phyloP scores from a whole-genome alignment of 2,888 invertebrate species.

The Vanessa cardui region DNA sequence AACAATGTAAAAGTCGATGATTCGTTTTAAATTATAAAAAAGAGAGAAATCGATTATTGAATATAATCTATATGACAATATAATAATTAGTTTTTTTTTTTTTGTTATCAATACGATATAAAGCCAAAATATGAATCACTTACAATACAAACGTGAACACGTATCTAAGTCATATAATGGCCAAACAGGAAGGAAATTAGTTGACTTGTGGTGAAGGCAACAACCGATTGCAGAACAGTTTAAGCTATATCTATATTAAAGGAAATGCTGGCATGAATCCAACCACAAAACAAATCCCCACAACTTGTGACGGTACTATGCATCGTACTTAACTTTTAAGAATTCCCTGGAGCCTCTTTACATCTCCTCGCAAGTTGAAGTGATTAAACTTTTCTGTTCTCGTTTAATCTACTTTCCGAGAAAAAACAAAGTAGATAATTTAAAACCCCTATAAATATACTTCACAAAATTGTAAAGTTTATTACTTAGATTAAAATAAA shows the following conservation, averaged over 20 bases:
- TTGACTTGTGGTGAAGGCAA: constrained; percentile 28
- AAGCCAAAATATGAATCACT: too few species aligned
- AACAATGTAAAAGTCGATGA: too few species aligned
- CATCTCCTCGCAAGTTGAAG: background rate
- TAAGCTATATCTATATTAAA: constrained; percentile 33
- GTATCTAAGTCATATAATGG: constrained; percentile 9
- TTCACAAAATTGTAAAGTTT: background rate
- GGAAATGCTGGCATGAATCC: constrained; percentile 40
- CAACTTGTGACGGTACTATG: constrained; percentile 14
- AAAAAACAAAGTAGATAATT: background rate
- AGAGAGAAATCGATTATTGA: too few species aligned
- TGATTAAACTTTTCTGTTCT: constrained; percentile 6
- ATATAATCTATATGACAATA: too few species aligned
- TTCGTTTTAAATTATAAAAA: too few species aligned
- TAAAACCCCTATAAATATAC: background rate
- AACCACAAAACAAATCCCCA: constrained; percentile 33
- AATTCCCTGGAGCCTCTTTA: background rate
- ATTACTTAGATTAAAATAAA: background rate
- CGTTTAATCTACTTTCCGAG: constrained; percentile 1
- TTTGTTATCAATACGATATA: too few species aligned
- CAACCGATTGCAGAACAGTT: constrained; percentile 28
- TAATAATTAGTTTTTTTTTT: too few species aligned
- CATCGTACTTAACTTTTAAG: constrained; percentile 19
- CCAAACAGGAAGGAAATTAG: constrained; percentile 26
- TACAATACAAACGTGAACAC: background rate